Percentiles rank a stretch among this genome's conserved stretches.
Conservation (phyloP, 2,797 vertebrate species). For the Poecilia wingei region DNA sequence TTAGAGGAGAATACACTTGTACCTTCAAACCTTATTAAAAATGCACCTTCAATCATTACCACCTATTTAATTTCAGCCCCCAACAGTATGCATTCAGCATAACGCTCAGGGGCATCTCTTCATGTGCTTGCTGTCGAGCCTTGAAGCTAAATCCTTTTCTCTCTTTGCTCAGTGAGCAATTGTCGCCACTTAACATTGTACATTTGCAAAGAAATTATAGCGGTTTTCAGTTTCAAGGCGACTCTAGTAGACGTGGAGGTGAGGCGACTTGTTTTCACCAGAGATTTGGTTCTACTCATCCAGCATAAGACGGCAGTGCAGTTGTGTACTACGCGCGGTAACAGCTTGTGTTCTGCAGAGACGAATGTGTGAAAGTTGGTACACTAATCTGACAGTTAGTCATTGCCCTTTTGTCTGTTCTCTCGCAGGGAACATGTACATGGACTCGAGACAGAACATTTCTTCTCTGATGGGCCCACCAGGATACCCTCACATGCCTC, state of each 20-base stretch:
- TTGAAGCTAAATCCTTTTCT: slow-evolving; percentile 28
- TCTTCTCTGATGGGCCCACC: slow-evolving; percentile 87
- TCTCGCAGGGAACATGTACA: slow-evolving; percentile 86
- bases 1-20: neutral
- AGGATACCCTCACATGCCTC: slow-evolving; percentile 86
- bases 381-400: slow-evolving; percentile 53
- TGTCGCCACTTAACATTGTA: slow-evolving; percentile 26
- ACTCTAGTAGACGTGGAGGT: slow-evolving; percentile 8
- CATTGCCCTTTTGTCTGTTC: slow-evolving; percentile 51
- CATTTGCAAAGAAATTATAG: slow-evolving; percentile 41
- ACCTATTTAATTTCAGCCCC: neutral
- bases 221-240: slow-evolving; percentile 34
- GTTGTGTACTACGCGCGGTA: slow-evolving; percentile 6
- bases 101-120: slow-evolving; percentile 1
- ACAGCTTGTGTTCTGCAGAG: slow-evolving; percentile 40
- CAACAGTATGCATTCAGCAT: neutral
- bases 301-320: slow-evolving; percentile 31
- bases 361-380: slow-evolving; percentile 42
- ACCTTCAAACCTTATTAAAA: neutral
- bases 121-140: slow-evolving; percentile 3
- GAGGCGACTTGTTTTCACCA: slow-evolving; percentile 25
- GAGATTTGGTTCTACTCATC: slow-evolving; percentile 29
- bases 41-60: neutral
- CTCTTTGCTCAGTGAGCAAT: slow-evolving; percentile 15
- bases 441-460: slow-evolving; percentile 88